phyloP scores from a whole-genome alignment of 1,140 invertebrate genomes.

The Leptinotarsa undecemlineata region DNA sequence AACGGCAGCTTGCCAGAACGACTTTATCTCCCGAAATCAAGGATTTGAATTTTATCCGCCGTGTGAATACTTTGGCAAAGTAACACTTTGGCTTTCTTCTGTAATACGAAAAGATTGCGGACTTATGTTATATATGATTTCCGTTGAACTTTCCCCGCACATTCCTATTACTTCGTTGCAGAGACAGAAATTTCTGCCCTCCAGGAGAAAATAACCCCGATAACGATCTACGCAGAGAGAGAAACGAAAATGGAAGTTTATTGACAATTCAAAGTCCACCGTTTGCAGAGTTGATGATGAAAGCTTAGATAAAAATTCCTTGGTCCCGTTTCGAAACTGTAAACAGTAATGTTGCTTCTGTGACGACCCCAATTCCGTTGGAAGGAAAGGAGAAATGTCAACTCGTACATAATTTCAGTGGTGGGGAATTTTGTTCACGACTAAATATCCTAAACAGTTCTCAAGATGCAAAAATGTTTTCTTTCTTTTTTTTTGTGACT shows the following conservation, averaged over 20 bases:
- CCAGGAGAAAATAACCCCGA: background rate
- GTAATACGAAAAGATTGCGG: constrained; percentile 10
- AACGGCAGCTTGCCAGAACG: constrained; percentile 15
- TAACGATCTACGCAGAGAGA: constrained; percentile 2
- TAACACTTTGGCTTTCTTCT: constrained; percentile 10
- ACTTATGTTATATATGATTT: constrained; percentile 15
- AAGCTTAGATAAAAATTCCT: background rate
- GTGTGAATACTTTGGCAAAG: constrained; percentile 10
- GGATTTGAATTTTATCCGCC: constrained; percentile 10
- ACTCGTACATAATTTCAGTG: too few species aligned
- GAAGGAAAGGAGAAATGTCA: too few species aligned
- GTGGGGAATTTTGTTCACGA: too few species aligned
- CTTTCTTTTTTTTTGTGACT: too few species aligned
- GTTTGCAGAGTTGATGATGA: background rate
- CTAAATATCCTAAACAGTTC: too few species aligned
- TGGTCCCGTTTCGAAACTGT: too few species aligned
- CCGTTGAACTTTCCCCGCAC: constrained; percentile 4
- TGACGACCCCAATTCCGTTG: too few species aligned
- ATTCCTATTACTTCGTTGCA: background rate
- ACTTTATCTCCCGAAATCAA: background rate
- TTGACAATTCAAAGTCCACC: background rate
- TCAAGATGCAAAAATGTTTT: too few species aligned
- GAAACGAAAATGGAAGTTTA: background rate
- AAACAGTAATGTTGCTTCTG: too few species aligned
- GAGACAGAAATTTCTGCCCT: background rate